These are phyloP conservation scores for Stictocephala bisonia DNA, from an alignment of 2,888 invertebrate genomes.

Conservation along the genomic window DNA sequence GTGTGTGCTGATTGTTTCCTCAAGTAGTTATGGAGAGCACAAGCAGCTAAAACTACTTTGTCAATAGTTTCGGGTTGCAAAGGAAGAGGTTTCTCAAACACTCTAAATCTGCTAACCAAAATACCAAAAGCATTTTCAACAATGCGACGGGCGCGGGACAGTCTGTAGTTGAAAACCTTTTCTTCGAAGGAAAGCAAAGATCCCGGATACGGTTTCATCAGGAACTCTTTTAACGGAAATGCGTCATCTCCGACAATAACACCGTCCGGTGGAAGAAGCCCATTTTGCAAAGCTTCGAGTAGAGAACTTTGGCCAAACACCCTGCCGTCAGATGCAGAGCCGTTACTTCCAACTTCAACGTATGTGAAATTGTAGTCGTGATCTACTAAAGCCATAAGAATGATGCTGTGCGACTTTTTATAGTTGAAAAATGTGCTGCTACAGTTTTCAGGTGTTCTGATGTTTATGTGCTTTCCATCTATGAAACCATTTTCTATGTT, in stretches of 20 bases:
- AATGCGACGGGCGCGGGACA: background rate
- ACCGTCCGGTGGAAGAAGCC: background rate
- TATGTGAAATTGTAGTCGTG: background rate
- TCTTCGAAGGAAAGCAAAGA: background rate
- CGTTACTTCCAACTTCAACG: background rate
- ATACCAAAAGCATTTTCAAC: background rate
- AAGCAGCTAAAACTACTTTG: background rate
- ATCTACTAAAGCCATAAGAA: background rate
- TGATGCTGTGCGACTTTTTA: background rate
- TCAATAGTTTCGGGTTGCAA: background rate
- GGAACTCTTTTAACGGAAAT: background rate
- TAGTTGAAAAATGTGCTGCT: background rate
- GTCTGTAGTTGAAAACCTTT: background rate
- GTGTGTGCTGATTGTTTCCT: background rate
- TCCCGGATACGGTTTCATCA: background rate
- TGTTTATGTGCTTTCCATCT: background rate
- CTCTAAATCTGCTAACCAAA: background rate
- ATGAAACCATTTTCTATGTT: background rate
- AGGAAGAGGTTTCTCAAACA: background rate
- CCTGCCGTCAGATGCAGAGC: background rate
- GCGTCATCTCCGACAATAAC: background rate
- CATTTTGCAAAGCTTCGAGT: background rate
- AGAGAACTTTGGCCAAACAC: background rate
- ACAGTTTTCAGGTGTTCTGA: background rate
- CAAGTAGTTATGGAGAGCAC: background rate